Base-by-base conservation (phyloP, 2,888 invertebrate genomes). In the Elysia crispata region DNA sequence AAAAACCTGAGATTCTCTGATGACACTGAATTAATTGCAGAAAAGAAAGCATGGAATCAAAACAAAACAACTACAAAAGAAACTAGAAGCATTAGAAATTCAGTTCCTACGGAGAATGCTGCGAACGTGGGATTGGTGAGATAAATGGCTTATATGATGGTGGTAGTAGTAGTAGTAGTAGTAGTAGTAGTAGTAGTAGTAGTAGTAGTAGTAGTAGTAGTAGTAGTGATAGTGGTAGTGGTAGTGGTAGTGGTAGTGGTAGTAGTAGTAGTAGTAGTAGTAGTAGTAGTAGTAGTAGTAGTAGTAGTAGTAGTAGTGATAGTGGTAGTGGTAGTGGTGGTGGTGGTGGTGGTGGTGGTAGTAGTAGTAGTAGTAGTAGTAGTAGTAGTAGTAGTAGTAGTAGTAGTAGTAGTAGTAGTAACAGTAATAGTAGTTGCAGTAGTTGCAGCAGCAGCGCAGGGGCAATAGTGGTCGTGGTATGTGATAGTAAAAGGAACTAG, bases 141-240 rank as follows among this genome's bases (percentile, higher is more conserved):
- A n/a, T n/a, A 54, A 54, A 15, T 54, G 20, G 13, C 54, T 15
- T 54, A 54, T 67, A 49, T 66, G 25, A 25, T 31, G 33, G 31
- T 70, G 33, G 31, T 70, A 70, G 31, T 70, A 70, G 31, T 70
- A 70, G 31, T 70, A 70, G 31, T 70, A 70, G 31, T 70, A 64
- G 15, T 64, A 64, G 15, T 64, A 64, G 15, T 64, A 64, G 15
- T 64, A 64, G 15, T 64, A 64, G 15, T 64, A 64, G 15, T 64
- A 64, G 15, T 64, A 64, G 15, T 64, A 64, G 8, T 64, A 64
- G 15, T 64, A 64, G 15, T 64, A 64, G 15, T 64, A 64, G 15
- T 64, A 64, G 23, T 64, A 64, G 23, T 64, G 25, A n/a, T 64
- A 64, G 23, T 64, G 25, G 23, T 64, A 64, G 23, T 64, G 25